Base-by-base conservation (phyloP, 2,888 invertebrate genomes). In the Drosophila quinaria region DNA sequence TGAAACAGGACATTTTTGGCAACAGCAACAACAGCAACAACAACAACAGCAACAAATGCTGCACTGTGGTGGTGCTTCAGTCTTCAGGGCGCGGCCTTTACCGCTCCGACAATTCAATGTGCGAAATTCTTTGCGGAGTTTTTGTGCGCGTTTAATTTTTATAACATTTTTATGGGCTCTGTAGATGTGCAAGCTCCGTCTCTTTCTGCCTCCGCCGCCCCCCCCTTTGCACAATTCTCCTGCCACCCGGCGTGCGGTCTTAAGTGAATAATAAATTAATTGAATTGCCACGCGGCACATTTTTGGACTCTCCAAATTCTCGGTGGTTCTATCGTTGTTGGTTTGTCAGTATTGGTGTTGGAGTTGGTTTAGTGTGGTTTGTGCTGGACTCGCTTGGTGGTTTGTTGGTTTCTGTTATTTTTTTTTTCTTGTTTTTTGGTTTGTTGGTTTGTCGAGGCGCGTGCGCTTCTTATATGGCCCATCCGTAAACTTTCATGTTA, bases 211-310 rank as follows among this genome's bases (percentile, higher is more conserved):
- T n/a, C n/a, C n/a, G n/a, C n/a, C n/a, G n/a, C n/a, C n/a, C n/a
- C n/a, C n/a, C n/a, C n/a, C n/a, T n/a, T n/a, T n/a, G n/a, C n/a
- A n/a, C n/a, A n/a, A n/a, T n/a, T n/a, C n/a, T n/a, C n/a, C n/a
- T n/a, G n/a, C n/a, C n/a, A n/a, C n/a, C n/a, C n/a, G n/a, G n/a
- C n/a, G n/a, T n/a, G 22, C 22, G 72, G 62, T 87, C 80, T 88
- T 89, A 86, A 86, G 86, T 86, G 86, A 86, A 86, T 86, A 89
- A 89, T 86, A 86, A 86, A 86, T 86, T 86, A 86, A 86, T 86
- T 86, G 89, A 89, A 86, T 86, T 55, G 89, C 74, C 87, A 83
- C 54, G 83, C 87, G 89, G 81, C 84, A 60, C 76, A 80, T 75
- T 78, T 76, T 62, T 58, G 67, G 61, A 37, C 46, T 44, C 47